Percentiles rank a stretch among this genome's conserved stretches.
phyloP scores from a whole-genome alignment of 2,113 vertebrate genomes.

The Lutjanus erythropterus region DNA sequence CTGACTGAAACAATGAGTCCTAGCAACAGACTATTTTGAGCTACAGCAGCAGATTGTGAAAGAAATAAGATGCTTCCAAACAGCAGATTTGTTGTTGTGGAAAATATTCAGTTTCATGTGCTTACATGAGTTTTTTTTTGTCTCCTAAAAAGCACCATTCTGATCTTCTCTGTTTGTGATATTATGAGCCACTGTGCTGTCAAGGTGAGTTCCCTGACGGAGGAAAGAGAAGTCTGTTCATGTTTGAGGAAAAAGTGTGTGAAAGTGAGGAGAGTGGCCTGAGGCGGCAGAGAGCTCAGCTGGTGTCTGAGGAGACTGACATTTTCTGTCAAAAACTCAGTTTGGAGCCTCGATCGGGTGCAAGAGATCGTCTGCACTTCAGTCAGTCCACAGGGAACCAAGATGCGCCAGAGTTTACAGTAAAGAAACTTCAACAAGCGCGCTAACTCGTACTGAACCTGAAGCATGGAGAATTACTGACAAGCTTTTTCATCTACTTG shows the following conservation, averaged over 20 bases:
- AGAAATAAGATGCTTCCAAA: too few relatives aligned
- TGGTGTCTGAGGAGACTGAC: too few relatives aligned
- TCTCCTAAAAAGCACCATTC: background rate
- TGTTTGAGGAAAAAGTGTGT: background rate
- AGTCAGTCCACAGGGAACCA: constrained; percentile 20
- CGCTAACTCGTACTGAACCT: background rate
- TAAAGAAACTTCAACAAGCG: too few relatives aligned
- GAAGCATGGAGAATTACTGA: too few relatives aligned
- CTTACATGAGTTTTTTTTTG: background rate
- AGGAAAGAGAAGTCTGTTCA: background rate
- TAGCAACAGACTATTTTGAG: too few relatives aligned
- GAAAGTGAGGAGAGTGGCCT: background rate
- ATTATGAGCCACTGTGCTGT: background rate
- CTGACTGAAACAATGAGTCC: too few relatives aligned
- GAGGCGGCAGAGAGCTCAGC: constrained; percentile 23
- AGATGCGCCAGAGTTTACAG: background rate
- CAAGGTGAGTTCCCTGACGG: background rate
- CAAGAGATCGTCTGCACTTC: background rate
- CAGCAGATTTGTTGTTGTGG: too few relatives aligned
- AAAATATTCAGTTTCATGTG: background rate
- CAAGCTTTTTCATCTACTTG: background rate
- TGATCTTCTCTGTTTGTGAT: background rate
- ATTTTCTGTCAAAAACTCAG: constrained; percentile 27
- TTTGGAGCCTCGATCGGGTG: background rate
- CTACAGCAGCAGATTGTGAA: too few relatives aligned